Evolutionary conservation across 53 echinoderm and acorn worm species (phyloP).

Genomic region (Arbacia lixula): DNA sequence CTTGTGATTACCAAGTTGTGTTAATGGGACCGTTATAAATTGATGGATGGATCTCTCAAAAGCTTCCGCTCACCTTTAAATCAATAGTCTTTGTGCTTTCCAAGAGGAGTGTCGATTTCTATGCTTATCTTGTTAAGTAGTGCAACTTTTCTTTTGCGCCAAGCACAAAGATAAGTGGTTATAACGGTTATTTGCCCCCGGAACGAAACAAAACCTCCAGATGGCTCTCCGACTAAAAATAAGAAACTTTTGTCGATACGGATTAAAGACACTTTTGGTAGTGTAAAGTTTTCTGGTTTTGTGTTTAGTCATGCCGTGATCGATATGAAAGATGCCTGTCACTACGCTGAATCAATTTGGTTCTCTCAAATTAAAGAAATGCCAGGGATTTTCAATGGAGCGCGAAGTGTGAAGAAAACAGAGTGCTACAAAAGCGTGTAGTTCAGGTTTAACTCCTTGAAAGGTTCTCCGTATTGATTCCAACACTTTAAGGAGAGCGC

Average conservation of each 20-base stretch:
- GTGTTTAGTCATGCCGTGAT: slow-evolving; percentile 39
- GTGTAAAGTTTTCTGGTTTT: slow-evolving; percentile 33
- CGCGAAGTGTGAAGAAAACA: slow-evolving; percentile 38
- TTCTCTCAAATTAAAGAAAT: slow-evolving; percentile 18
- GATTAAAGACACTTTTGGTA: slow-evolving; percentile 5
- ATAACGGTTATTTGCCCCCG: slow-evolving; percentile 40
- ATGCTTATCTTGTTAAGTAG: slow-evolving; percentile 49
- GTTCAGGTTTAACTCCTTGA: slow-evolving; percentile 51
- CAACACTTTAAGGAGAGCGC: not conserved
- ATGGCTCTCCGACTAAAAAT: too few species aligned
- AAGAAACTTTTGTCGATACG: slow-evolving; percentile 33
- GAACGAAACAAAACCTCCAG: not conserved
- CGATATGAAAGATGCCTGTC: slow-evolving; percentile 55
- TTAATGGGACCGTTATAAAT: slow-evolving; percentile 49
- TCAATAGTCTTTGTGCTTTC: slow-evolving; percentile 28
- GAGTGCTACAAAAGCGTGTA: slow-evolving; percentile 20
- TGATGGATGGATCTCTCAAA: slow-evolving; percentile 19
- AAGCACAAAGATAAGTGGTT: slow-evolving; percentile 34
- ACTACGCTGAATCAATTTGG: slow-evolving; percentile 36
- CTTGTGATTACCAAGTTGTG: slow-evolving; percentile 33
- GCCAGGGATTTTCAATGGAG: not conserved
- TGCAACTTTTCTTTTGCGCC: slow-evolving; percentile 13
- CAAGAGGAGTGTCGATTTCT: slow-evolving; percentile 46
- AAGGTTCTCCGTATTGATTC: not conserved
- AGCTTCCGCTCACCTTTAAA: slow-evolving; percentile 7